Evolutionary conservation across 1,140 invertebrate genomes (phyloP).

Genomic region (Nilaparvata lugens): DNA sequence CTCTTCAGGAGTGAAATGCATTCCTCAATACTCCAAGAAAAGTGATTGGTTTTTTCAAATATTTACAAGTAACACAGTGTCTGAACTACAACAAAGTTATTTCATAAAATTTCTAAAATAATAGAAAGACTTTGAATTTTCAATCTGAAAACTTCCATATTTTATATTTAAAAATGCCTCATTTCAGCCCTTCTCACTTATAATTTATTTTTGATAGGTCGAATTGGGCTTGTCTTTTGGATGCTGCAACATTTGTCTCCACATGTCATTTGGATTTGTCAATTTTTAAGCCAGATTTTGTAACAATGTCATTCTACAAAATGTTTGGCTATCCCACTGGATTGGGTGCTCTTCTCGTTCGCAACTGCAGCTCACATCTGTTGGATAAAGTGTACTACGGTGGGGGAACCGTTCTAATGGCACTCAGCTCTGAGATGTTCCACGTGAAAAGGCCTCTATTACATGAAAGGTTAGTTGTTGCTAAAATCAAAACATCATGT

Average conservation of each 20-base stretch:
- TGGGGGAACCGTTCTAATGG: slow-evolving; percentile 81
- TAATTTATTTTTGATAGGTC: slow-evolving; percentile 19
- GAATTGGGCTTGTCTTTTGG: slow-evolving; percentile 74
- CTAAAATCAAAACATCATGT: no score
- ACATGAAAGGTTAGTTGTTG: slow-evolving; percentile 55
- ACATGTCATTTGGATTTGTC: slow-evolving; percentile 71
- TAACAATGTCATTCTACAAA: slow-evolving; percentile 93
- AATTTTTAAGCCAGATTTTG: slow-evolving; percentile 71
- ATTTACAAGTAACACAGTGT: no score
- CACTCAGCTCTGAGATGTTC: slow-evolving; percentile 55
- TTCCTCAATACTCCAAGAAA: no score
- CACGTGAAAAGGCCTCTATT: slow-evolving; percentile 56
- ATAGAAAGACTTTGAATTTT: no score
- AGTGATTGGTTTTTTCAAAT: no score
- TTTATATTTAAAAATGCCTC: no score
- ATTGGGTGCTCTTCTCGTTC: slow-evolving; percentile 78
- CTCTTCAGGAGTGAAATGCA: no score
- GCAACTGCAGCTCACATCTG: slow-evolving; percentile 49
- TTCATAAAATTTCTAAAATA: no score
- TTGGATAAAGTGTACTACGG: slow-evolving; percentile 78
- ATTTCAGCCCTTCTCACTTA: background rate
- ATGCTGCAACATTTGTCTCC: slow-evolving; percentile 76
- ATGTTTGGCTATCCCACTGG: slow-evolving; percentile 96
- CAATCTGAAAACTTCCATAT: no score
- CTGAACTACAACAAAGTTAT: no score